Evolutionary conservation across 1,140 invertebrate species (phyloP).

Genomic region (Eueides isabella): DNA sequence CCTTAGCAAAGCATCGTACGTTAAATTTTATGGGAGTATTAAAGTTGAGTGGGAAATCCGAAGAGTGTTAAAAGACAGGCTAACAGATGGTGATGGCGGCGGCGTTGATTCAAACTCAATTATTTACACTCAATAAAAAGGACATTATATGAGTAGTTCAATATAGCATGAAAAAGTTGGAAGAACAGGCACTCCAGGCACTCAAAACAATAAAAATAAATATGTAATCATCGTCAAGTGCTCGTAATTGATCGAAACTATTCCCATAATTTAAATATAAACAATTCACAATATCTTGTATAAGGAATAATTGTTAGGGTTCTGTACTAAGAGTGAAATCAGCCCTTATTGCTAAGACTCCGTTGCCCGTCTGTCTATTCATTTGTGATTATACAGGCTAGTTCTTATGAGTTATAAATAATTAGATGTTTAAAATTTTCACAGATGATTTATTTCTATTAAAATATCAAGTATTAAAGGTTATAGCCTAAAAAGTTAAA

Average conservation of each 20-base stretch:
- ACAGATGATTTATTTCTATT: too few species aligned
- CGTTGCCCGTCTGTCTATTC: too few species aligned
- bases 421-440: too few species aligned
- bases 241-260: background rate
- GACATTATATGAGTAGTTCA: slow-evolving; percentile 76
- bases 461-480: too few species aligned
- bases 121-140: slow-evolving; percentile 82
- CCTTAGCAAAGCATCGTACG: slow-evolving; percentile 43
- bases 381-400: too few species aligned
- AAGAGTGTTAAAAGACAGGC: slow-evolving; percentile 72
- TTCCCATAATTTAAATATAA: background rate
- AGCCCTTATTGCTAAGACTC: too few species aligned
- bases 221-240: background rate
- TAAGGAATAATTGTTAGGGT: too few species aligned
- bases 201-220: slow-evolving; percentile 1
- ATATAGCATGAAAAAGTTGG: slow-evolving; percentile 60
- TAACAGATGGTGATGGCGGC: slow-evolving; percentile 65
- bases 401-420: too few species aligned
- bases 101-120: slow-evolving; percentile 76
- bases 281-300: too few species aligned
- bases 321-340: too few species aligned
- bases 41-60: slow-evolving; percentile 80
- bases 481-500: too few species aligned
- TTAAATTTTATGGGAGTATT: slow-evolving; percentile 76
- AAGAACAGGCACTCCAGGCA: slow-evolving; percentile 26